phyloP scores from a whole-genome alignment of 30 jellyfish, hydroid and myxozoan genomes.

The Phacellophora camtschatica region DNA sequence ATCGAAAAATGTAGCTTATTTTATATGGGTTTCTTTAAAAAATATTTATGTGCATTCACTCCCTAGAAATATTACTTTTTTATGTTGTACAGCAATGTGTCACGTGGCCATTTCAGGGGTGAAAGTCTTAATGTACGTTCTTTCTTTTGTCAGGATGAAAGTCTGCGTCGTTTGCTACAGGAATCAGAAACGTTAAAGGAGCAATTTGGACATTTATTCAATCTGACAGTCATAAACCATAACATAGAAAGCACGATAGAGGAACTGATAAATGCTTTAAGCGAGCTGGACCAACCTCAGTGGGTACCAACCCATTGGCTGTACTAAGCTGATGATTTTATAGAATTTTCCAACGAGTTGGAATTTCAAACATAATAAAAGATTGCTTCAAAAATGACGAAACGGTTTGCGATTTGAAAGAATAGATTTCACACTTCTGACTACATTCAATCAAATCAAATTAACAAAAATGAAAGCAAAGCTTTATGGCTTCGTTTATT shows the following conservation, averaged over 20 bases:
- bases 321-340: slow-evolving; percentile 10
- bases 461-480: too few relatives aligned
- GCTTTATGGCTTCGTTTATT: too few relatives aligned
- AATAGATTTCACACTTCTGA: too few relatives aligned
- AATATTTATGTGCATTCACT: too few relatives aligned
- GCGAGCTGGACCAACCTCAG: slow-evolving; percentile 50
- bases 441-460: too few relatives aligned
- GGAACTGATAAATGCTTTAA: slow-evolving; percentile 40
- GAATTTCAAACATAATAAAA: not conserved
- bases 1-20: too few relatives aligned
- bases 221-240: slow-evolving; percentile 63
- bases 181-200: slow-evolving; percentile 73
- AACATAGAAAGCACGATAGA: slow-evolving; percentile 89
- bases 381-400: too few relatives aligned
- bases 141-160: slow-evolving; percentile 67
- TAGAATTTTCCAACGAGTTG: not conserved
- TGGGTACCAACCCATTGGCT: slow-evolving; percentile 95
- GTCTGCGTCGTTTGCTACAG: slow-evolving; percentile 70
- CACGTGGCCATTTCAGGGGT: too few relatives aligned
- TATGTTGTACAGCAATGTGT: too few relatives aligned
- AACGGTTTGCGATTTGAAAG: too few relatives aligned
- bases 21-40: too few relatives aligned
- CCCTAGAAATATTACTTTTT: too few relatives aligned
- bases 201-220: slow-evolving; percentile 78
- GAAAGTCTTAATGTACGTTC: not conserved